Evolutionary conservation across 2,888 invertebrate genomes (phyloP), one percentile per base, ranked within the genome.

Genomic region (Drosophila melanosoma): DNA sequence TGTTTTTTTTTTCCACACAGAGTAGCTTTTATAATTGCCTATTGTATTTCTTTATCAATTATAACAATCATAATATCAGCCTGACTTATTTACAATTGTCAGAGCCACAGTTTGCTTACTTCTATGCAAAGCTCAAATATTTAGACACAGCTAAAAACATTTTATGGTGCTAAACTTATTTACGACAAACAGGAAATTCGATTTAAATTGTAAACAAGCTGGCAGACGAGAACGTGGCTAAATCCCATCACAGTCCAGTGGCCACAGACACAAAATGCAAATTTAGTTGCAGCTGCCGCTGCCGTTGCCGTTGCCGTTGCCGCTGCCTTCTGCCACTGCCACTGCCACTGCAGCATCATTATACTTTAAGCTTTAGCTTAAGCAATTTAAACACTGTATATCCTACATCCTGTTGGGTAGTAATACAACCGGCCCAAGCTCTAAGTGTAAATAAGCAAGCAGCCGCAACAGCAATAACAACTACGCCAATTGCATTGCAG

Each of bases 181-280:
- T 80, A 82, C 70, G 53, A 75, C 83, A 77, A 64, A 71, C 80
- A 82, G 85, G 86, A 86, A 80, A 88, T 86, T 86, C 86, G 88
- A 86, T 86, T 86, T 83, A 86, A 86, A 86, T 86, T 88, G 85
- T 88, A 86, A 86, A 75, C 87, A 85, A 87, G 77, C 68, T 73
- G 74, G 26, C n/a, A 38, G 36, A 20, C 12, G 48, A 48, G 48
- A 63, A 20, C 33, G 45, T 66, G 33, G 20, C 48, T 26, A 49
- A 11, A 35, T 35, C 29, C 32, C 26, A 23, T 11, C 7, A 7
- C 20, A 17, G 45, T 40, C 40, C 45, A 45, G 45, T 53, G 45
- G 64, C 64, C 61, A 51, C 42, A 63, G 52, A 58, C 64, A 48
- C 48, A 71, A 65, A 54, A 85, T 85, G 87, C 84, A 87, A 84